Conservation (phyloP, 2,113 vertebrate genomes). For the Hemichromis elongatus region DNA sequence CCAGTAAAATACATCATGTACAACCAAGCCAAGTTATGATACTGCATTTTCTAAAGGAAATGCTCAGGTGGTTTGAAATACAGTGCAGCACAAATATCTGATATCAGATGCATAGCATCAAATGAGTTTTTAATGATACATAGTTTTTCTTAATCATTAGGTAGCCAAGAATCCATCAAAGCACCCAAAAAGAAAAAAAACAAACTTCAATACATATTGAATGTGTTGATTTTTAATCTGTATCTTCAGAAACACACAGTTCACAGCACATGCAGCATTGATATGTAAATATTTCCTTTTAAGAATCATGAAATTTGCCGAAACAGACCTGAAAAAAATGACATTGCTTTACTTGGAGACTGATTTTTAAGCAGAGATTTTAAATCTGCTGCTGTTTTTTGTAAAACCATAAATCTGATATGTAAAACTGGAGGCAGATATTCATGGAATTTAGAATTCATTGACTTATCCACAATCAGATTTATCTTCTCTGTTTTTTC, state of each 20-base stretch:
- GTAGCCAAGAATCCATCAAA: background rate
- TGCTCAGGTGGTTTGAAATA: background rate
- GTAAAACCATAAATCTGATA: background rate
- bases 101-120: no score
- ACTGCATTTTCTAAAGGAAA: background rate
- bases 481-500: background rate
- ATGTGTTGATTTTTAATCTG: accelerated
- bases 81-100: accelerated
- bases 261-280: accelerated
- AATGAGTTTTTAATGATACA: accelerated
- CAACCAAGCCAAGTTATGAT: background rate
- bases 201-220: background rate
- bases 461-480: background rate
- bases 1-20: background rate
- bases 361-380: background rate
- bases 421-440: background rate
- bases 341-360: background rate
- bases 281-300: background rate
- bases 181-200: background rate
- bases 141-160: background rate
- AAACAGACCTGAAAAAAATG: background rate
- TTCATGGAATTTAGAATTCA: background rate
- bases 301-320: background rate
- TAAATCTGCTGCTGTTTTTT: background rate
- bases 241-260: background rate